phyloP scores from a whole-genome alignment of 2,888 invertebrate genomes.

The Flabesymbios commensalis region DNA sequence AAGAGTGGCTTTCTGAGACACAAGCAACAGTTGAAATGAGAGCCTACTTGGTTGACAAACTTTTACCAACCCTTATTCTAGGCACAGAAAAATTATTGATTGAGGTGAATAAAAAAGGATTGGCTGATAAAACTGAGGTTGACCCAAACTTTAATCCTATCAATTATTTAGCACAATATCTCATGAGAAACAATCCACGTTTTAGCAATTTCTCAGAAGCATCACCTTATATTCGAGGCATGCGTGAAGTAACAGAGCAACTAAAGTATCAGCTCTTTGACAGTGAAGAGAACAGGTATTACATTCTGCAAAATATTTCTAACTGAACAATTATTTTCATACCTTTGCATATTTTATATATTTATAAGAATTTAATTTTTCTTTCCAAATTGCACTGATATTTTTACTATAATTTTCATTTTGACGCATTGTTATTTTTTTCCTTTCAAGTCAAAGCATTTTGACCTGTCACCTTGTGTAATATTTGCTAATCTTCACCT shows the following conservation, averaged over 20 bases:
- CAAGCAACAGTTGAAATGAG: constrained; percentile 54
- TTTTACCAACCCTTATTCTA: constrained; percentile 59
- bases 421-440: too few species aligned
- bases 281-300: constrained; percentile 59
- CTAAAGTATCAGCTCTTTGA: constrained; percentile 53
- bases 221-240: constrained; percentile 59
- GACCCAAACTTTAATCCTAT: constrained; percentile 61
- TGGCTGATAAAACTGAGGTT: constrained; percentile 43
- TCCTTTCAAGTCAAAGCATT: too few species aligned
- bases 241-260: constrained; percentile 55
- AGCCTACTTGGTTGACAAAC: constrained; percentile 56
- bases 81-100: constrained; percentile 60
- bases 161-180: constrained; percentile 59
- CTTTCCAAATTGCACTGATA: too few species aligned
- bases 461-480: too few species aligned
- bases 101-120: constrained; percentile 53
- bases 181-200: constrained; percentile 61
- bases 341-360: not conserved
- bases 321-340: not conserved
- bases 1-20: constrained; percentile 54
- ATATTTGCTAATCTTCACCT: too few species aligned
- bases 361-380: constrained; percentile 1
- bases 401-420: too few species aligned
- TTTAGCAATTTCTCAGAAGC: constrained; percentile 61
- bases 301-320: not conserved